Base-by-base conservation (phyloP, 2,113 vertebrate species). In the Myotis lucifugus region DNA sequence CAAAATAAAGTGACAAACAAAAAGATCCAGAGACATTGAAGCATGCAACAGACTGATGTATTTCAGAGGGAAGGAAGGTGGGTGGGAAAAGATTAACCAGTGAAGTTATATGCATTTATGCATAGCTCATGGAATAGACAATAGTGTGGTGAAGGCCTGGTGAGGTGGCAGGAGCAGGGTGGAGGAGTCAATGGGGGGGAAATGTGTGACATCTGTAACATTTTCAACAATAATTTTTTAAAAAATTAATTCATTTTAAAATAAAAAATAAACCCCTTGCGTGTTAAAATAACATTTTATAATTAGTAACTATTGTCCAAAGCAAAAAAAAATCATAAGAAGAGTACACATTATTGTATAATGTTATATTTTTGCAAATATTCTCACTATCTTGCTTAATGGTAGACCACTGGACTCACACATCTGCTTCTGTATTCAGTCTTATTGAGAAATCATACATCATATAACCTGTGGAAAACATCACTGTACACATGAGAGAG, bases 241-340 rank as follows among this genome's bases (percentile, higher is more conserved):
- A 59, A 59, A 25, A 59, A 25, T 10, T 25, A 59, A 64, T 64
- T 64, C 25, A 32, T 48, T 76, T 40, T 40, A 77, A 85, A 66
- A 54, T 50, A 70, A 25, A 90, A 70, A 50, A 85, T 37, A 69
- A 93, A 23, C 54, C 2, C 5, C 9, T 69, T 72, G 15, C 4
- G 34, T 79, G 14, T 64, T 81, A 91, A 95, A 86, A 91, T 69
- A 85, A 59, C 48, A 69, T 54, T 48, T 73, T 91, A 74, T 74
- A 48, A 87, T 34, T 64, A 34, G n/a, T 29, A 61, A 74, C 27
- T 34, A 42, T 85, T 79, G 90, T 79, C 2, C 21, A 46, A 79
- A 7, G n/a, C 1, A 25, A 66, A 95, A 54, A 82, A n/a, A 78
- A 17, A 66, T 21, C 66, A 19, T 85, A 32, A 77, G 48, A 32